Base-by-base conservation (phyloP, 2,888 invertebrate species). In the Hylaea fasciaria region DNA sequence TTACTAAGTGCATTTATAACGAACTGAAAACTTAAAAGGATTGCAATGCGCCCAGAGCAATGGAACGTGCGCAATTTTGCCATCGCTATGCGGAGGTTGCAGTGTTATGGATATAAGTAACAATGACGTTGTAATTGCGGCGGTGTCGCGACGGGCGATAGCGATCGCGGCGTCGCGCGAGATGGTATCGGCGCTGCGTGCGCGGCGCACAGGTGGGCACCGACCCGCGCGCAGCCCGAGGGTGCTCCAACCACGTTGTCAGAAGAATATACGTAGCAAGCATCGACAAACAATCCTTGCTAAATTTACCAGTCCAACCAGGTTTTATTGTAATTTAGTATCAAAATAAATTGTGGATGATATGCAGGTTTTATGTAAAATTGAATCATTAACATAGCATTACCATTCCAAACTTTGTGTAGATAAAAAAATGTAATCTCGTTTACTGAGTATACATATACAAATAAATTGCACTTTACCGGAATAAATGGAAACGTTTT, bases 401-500 rank as follows among this genome's bases (percentile, higher is more conserved):
- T 22, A 22, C 5, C 22, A 5, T 22, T 22, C 22, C 22, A 22
- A 22, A 22, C 5, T 22, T 5, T 3, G 5, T 22, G 22, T 22
- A 22, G 22, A 22, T 22, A 3, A 22, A 22, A n/a, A 22, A 2
- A 22, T 5, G 22, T 22, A 22, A 22, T 22, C 22, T 22, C 22
- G 22, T 22, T 32, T 32, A 32, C 32, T 32, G 32, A 9, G 9
- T 17, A 43, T 17, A 43, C 5, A 43, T 43, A 22, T 46, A 55
- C 46, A 37, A 40, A 55, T 55, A 60, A 50, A 60, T 55, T 60
- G 60, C 60, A 60, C 60, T 60, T 55, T 48, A 32, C 22, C 46
- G 48, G 52, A 62, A 62, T 62, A 62, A 62, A 62, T 52, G 37
- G 37, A 52, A 62, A 48, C 44, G 48, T 56, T 46, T 48, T 51